Evolutionary conservation across 2,113 vertebrate genomes (phyloP).

Genomic region (Semicossyphus pulcher): DNA sequence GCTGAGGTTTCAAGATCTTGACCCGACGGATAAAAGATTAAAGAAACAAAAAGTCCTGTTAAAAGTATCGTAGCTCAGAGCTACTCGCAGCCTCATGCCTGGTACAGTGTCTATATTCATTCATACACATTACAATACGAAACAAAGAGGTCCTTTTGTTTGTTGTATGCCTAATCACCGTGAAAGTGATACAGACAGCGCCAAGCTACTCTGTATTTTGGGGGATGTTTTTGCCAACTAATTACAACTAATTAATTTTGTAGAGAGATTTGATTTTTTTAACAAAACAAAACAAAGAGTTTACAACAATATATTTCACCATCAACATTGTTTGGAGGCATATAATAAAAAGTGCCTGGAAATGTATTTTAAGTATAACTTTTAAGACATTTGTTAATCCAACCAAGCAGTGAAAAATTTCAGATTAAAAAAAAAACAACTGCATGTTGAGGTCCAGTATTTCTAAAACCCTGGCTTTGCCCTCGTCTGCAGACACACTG

Average conservation of each 20-base stretch:
- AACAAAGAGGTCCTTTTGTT: conserved; percentile 10
- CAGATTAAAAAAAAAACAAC: background rate
- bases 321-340: background rate
- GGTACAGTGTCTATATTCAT: background rate
- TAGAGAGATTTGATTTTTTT: too few relatives aligned
- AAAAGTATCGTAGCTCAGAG: background rate
- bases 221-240: background rate
- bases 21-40: background rate
- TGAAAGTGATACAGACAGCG: background rate
- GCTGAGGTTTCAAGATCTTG: background rate
- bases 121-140: background rate
- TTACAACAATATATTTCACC: background rate
- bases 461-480: too few relatives aligned
- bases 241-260: too few relatives aligned
- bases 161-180: background rate
- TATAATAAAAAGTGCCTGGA: too few relatives aligned
- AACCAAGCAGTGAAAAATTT: too few relatives aligned
- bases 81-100: too few relatives aligned
- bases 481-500: background rate
- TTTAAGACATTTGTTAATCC: too few relatives aligned
- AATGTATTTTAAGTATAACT: background rate
- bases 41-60: background rate
- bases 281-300: background rate
- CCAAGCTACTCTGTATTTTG: background rate
- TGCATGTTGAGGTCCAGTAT: background rate